Base-by-base conservation (phyloP, 2,113 vertebrate genomes). In the Muntiacus muntjak region DNA sequence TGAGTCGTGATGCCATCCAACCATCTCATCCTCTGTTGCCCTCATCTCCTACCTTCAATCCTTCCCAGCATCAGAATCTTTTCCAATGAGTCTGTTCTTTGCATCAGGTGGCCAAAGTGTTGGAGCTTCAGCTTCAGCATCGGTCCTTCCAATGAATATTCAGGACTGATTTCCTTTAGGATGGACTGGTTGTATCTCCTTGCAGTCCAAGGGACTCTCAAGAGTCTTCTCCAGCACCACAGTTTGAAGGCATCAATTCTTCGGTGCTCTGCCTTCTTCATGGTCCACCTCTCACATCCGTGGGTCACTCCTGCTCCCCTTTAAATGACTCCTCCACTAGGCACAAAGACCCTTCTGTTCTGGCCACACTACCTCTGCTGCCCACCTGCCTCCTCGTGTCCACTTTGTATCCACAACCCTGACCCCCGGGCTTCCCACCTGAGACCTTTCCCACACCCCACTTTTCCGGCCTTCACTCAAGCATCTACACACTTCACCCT, bases 401-500 rank as follows among this genome's bases (percentile, higher is more conserved):
- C 25, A n/a, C 76, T 28, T 8, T 0, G 5, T 36, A 30, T 14
- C 40, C 28, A 62, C 15, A 16, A 17, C 17, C 54, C 30, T 47
- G 78, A 58, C 50, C 23, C 47, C 76, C 9, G 3, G 10, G 33
- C 58, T 33, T 58, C 23, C 78, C 60, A 17, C 3, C 71, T 6
- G 13, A 47, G 50, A 52, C 15, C n/a, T 60, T 78, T 50, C 33
- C 25, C 23, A 14, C 3, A 5, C 3, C 11, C 60, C 6, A 6
- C 13, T 33, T 50, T 17, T 52, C 47, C 19, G 1, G 40, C 15
- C 83, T 40, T 23, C 8, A 64, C 19, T 28, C 21, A 11, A 23
- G 33, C 1, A 7, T 0, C 47, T 3, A 1, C 33, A 6, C 0
- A 1, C 21, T 12, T 25, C 55, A 7, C 47, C 40, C 4, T 2